Conservation (phyloP, 2,113 vertebrate genomes). For the Hippocampus abdominalis region DNA sequence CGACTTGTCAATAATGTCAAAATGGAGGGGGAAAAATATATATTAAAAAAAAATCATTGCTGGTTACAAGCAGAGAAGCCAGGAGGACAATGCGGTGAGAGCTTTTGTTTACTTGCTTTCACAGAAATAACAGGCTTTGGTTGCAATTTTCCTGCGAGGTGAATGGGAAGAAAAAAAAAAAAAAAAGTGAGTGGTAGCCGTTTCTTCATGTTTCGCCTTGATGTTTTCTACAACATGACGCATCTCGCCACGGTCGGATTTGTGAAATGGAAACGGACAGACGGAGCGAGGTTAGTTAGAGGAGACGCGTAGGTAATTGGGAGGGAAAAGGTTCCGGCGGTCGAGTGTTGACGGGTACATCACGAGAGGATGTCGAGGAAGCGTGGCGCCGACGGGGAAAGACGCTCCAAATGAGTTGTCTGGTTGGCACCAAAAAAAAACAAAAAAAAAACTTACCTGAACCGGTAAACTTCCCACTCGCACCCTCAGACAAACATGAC, state of each 20-base stretch:
- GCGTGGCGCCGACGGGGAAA: conserved; percentile 26
- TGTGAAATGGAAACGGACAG: conserved; percentile 60
- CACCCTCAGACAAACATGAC: conserved; percentile 5
- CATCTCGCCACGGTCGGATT: conserved; percentile 18
- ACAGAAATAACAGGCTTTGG: conserved; percentile 36
- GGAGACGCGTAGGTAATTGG: conserved; percentile 54
- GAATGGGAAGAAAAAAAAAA: conserved; percentile 8
- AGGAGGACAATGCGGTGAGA: conserved; percentile 10
- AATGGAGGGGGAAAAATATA: neutral
- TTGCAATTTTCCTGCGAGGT: conserved; percentile 9
- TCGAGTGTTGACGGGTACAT: conserved; percentile 23
- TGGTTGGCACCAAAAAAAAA: neutral
- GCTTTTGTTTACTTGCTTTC: conserved; percentile 35
- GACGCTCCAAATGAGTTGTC: conserved; percentile 9
- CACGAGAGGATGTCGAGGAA: conserved; percentile 36
- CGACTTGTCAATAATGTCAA: conserved; percentile 50
- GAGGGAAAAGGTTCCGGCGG: conserved; percentile 55
- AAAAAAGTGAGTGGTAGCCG: conserved; percentile 14
- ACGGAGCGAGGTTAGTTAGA: conserved; percentile 60
- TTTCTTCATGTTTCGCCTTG: conserved; percentile 20
- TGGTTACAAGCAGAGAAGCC: conserved; percentile 15
- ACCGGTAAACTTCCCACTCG: conserved; percentile 24
- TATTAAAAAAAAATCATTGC: neutral
- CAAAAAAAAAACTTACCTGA: neutral
- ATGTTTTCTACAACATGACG: conserved; percentile 38